A percentile compares a stretch with the other conserved stretches of the same genome.
Evolutionary conservation across 2,113 vertebrate species (phyloP).

Genomic region (Sylvia atricapilla): DNA sequence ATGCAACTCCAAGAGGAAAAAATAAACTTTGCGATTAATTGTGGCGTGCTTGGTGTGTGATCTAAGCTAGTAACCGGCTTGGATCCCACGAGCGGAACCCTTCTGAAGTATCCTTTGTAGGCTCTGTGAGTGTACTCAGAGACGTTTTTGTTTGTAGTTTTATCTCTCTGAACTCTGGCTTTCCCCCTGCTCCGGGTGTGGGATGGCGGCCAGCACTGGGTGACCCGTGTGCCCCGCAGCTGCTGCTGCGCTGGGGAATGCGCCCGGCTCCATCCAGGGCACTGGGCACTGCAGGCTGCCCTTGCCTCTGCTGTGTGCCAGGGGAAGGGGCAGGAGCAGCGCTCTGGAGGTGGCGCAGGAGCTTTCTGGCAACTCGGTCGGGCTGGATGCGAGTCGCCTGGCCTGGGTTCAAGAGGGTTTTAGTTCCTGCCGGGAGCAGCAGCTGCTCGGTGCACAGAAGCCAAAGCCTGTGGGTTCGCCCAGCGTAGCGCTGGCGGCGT

Average conservation of each 20-base stretch:
- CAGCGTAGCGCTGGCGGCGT: background rate
- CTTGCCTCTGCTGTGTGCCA: background rate
- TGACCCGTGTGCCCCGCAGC: constrained; percentile 4
- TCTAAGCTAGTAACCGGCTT: background rate
- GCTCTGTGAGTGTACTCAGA: background rate
- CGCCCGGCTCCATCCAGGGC: background rate
- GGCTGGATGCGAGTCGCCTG: background rate
- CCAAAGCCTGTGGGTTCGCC: background rate
- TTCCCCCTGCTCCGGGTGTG: background rate
- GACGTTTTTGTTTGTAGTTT: background rate
- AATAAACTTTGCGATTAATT: background rate
- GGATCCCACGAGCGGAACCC: background rate
- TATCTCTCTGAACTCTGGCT: background rate
- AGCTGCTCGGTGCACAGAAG: background rate
- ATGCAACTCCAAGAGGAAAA: background rate
- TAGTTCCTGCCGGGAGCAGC: background rate
- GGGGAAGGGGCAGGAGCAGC: background rate
- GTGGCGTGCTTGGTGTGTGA: background rate
- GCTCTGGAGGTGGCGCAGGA: background rate
- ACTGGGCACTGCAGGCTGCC: rapidly evolving
- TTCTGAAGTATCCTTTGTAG: background rate
- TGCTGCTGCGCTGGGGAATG: constrained; percentile 5
- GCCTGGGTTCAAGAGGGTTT: background rate
- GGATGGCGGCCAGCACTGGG: background rate
- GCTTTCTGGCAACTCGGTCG: background rate